Evolutionary conservation across 2,113 vertebrate genomes (phyloP), one percentile per base, ranked within the genome.

Genomic region (Channa maculata): DNA sequence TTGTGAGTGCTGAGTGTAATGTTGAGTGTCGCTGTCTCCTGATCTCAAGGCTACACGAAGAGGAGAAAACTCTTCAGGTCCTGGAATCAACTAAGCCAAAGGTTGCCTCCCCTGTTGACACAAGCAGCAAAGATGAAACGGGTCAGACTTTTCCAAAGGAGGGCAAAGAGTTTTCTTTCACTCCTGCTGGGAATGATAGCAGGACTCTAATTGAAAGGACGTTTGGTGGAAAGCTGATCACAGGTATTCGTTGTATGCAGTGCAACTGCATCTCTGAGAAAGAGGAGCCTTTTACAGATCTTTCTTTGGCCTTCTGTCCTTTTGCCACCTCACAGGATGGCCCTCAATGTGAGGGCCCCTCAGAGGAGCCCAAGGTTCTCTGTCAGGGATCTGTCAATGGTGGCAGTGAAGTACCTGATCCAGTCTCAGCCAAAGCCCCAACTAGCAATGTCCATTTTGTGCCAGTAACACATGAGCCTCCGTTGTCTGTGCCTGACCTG

Each of bases 291-390:
- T 99, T 98, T 85, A 97, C 96, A 11, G 98, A 99, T 85, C 96
- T 99, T 9, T 97, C 97, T 5, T 92, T 99, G 71, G 98, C 97
- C 86, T 99, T 99, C 88, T 96, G 96, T 88, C 97, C 98, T 53
- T 87, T 94, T 13, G 88, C 80, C 60, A 79, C 80, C 55, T 80
- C 87, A 49, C 86, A 76, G 63, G 58, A 76, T n/a, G 54, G 80
- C 51, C 68, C 59, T 84, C 92, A 6, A 71, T 76, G 58, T 1
- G 88, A 72, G 66, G 71, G 51, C 3, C 90, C 79, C 45, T 80
- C 77, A 2, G 75, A 85, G 48, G 89, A 91, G 36, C 76, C 85
- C 33, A 79, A 79, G 14, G 79, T 86, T 38, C 81, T 84, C n/a
- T 86, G 86, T 88, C 92, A 94, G 71, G 93, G 92, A 46, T 88